Conservation (phyloP, 2,113 vertebrate species). For the Antechinus stuartii region DNA sequence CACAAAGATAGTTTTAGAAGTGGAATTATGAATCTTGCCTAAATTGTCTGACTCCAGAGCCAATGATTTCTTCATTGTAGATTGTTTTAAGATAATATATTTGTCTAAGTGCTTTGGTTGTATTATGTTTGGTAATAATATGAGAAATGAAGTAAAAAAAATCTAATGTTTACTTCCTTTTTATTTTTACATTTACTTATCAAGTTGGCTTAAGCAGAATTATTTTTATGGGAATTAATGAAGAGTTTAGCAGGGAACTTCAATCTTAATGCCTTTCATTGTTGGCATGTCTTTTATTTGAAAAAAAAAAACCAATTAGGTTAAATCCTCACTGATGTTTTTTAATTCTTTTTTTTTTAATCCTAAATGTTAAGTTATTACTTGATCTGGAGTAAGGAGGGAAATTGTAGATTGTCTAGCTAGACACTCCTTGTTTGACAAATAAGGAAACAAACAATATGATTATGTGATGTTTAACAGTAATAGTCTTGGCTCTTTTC, state of each 20-base stretch:
- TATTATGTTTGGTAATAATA: conserved; percentile 23
- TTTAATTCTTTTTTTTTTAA: too few species aligned
- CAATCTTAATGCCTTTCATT: background rate
- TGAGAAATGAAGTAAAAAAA: conserved; percentile 34
- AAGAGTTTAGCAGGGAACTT: conserved; percentile 9
- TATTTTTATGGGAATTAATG: conserved; percentile 32
- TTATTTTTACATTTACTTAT: conserved; percentile 22
- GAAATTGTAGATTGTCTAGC: background rate
- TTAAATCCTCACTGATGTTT: background rate
- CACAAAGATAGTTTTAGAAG: background rate
- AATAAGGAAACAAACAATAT: background rate
- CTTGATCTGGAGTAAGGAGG: background rate
- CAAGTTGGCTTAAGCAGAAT: conserved; percentile 13
- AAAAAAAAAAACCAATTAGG: conserved; percentile 6
- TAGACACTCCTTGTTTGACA: background rate
- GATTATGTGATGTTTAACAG: too few species aligned
- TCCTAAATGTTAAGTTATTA: background rate
- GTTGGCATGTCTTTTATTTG: background rate
- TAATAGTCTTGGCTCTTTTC: too few species aligned
- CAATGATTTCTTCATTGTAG: background rate
- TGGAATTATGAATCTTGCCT: background rate
- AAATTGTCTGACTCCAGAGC: background rate
- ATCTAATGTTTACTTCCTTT: background rate
- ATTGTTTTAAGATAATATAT: conserved; percentile 31
- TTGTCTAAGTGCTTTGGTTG: background rate